Evolutionary conservation across 2,888 invertebrate genomes (phyloP), one percentile per base, ranked within the genome.

Genomic region (Arge pagana): DNA sequence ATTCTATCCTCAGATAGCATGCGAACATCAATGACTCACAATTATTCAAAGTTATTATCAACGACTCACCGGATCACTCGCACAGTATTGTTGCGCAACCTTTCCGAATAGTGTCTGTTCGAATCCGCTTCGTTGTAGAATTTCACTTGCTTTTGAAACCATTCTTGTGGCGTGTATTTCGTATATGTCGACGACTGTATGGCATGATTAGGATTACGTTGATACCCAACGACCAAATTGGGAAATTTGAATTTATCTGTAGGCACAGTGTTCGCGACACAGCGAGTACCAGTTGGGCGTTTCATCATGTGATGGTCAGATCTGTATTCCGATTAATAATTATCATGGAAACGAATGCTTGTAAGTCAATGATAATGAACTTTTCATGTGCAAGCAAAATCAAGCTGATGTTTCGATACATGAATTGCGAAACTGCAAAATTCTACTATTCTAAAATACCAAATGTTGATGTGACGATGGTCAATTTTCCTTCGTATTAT

Each of bases 111-210:
- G 67, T 86, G 88, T 74, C 94, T 84, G 71, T 92, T 92, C n/a
- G 89, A 87, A 71, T 95, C 93, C 0, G 95, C 88, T 70, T 93
- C 90, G 67, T 90, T 88, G 74, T 89, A 95, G 70, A 88, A 85
- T 74, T 91, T 93, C 70, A 89, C 88, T 77, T 90, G 90, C 56
- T 87, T 86, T 70, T 79, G 70, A 77, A 78, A 73, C 96, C 96
- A 96, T 79, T 96, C 95, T 61, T 90, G 84, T 50, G 93, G 93
- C 1, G 96, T 94, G 79, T 91, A 96, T 55, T 92, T 82, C 0
- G 95, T 94, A 76, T 93, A 93, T 24, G 95, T 81, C 0, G 91
- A 90, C 0, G 90, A 88, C 52, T 90, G 82, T 0, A 90, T 88
- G 0, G 91, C 90, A 72, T 91, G 90, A 55, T 86, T 86, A 3